These are phyloP conservation scores for Alaudala cheleensis DNA, from an alignment of 2,113 vertebrate species.

Conservation along the genomic window DNA sequence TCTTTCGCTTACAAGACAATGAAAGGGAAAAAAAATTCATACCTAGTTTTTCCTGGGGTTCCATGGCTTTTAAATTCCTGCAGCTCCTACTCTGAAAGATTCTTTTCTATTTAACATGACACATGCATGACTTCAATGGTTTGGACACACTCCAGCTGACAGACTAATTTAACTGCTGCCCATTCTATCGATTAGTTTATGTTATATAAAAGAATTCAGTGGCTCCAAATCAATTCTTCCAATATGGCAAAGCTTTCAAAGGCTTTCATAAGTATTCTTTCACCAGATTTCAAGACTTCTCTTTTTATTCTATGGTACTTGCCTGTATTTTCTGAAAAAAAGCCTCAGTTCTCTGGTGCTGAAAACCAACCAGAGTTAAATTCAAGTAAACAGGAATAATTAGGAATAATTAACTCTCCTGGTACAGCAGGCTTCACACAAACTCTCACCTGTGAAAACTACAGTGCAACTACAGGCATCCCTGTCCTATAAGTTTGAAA, in stretches of 20 bases:
- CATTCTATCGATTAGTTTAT: neutral
- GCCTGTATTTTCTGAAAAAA: neutral
- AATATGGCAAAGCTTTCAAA: neutral
- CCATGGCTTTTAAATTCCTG: neutral
- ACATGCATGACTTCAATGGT: neutral
- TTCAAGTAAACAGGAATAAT: neutral
- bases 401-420: neutral
- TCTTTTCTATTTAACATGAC: conserved; percentile 32
- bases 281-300: neutral
- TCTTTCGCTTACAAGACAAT: conserved; percentile 41
- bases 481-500: neutral
- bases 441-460: neutral
- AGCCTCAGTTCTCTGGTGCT: neutral
- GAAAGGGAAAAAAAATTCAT: conserved; percentile 19
- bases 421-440: neutral
- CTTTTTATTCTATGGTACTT: neutral
- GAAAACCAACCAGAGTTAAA: neutral
- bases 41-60: neutral
- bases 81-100: neutral
- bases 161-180: conserved; percentile 20
- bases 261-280: neutral
- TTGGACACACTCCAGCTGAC: conserved; percentile 12
- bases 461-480: neutral
- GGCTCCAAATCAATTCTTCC: neutral
- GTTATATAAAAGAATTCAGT: neutral